phyloP scores from a whole-genome alignment of 2,797 vertebrate genomes.

The Diglossa cyanea region DNA sequence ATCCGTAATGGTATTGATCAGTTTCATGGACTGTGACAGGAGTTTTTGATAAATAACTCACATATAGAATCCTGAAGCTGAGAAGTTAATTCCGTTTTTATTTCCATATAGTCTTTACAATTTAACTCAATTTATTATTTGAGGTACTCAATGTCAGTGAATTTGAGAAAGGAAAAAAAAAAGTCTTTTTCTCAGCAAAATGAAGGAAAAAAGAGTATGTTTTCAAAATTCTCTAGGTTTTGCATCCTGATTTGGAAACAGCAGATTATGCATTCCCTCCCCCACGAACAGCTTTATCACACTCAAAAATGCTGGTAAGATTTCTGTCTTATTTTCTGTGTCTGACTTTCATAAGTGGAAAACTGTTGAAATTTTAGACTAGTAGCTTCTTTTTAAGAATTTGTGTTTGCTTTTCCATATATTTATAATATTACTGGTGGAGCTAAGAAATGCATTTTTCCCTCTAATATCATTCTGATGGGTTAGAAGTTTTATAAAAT shows the following conservation, averaged over 20 bases:
- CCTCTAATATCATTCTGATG: background rate
- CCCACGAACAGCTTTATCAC: slow-evolving; percentile 89
- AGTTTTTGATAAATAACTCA: background rate
- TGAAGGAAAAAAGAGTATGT: background rate
- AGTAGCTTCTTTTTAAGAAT: background rate
- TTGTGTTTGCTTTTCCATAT: background rate
- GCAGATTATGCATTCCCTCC: slow-evolving; percentile 98
- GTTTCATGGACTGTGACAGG: background rate
- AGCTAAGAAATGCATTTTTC: background rate
- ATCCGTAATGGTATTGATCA: background rate
- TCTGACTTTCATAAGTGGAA: background rate
- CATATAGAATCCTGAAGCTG: background rate
- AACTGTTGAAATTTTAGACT: background rate
- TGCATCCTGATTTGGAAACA: slow-evolving; percentile 95
- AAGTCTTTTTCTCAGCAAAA: background rate
- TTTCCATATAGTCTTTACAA: background rate
- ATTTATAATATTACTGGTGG: background rate
- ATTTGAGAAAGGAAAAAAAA: background rate
- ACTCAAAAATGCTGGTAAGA: slow-evolving; percentile 96
- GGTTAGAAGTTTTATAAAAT: background rate
- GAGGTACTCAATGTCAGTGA: background rate
- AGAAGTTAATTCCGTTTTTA: background rate
- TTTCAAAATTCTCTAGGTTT: slow-evolving; percentile 79
- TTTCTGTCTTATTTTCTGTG: slow-evolving; percentile 1
- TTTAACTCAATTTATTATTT: background rate